Percentiles rank a stretch among this genome's conserved stretches.
Evolutionary conservation across 2,888 invertebrate genomes (phyloP).

Genomic region (Thymelicus acteon): DNA sequence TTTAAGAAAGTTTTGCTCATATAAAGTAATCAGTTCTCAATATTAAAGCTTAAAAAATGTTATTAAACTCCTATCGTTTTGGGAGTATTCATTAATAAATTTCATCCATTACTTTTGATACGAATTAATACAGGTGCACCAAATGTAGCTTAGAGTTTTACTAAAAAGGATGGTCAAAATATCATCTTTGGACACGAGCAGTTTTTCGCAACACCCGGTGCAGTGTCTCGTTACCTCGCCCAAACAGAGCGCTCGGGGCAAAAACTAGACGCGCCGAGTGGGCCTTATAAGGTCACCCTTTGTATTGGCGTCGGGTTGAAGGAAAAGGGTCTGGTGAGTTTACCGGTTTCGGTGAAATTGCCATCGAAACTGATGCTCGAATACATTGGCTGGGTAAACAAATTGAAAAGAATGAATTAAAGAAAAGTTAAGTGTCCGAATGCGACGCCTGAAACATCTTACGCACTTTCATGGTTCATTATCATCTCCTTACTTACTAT

Average conservation of each 20-base stretch:
- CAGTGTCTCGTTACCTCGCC: conserved; percentile 29
- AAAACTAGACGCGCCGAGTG: conserved; percentile 47
- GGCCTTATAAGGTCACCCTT: conserved; percentile 69
- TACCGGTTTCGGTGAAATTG: conserved; percentile 50
- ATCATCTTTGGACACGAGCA: neutral
- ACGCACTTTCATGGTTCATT: no score
- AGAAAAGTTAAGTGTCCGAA: neutral
- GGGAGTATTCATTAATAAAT: no score
- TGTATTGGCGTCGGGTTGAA: conserved; percentile 60
- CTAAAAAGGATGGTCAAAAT: neutral
- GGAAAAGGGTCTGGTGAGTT: conserved; percentile 47
- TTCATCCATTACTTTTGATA: no score
- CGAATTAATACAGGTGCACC: no score
- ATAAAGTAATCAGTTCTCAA: no score
- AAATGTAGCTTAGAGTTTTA: neutral
- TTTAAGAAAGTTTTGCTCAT: no score
- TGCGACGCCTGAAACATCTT: no score
- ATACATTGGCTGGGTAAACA: neutral
- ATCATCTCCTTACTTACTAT: no score
- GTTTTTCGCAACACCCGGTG: conserved; percentile 29
- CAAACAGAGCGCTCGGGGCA: conserved; percentile 26
- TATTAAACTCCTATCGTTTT: no score
- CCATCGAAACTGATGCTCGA: conserved; percentile 40
- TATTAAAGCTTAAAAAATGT: no score
- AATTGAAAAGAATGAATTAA: neutral